Evolutionary conservation across 2,113 vertebrate genomes (phyloP).

Genomic region (Pycnonotus jocosus): DNA sequence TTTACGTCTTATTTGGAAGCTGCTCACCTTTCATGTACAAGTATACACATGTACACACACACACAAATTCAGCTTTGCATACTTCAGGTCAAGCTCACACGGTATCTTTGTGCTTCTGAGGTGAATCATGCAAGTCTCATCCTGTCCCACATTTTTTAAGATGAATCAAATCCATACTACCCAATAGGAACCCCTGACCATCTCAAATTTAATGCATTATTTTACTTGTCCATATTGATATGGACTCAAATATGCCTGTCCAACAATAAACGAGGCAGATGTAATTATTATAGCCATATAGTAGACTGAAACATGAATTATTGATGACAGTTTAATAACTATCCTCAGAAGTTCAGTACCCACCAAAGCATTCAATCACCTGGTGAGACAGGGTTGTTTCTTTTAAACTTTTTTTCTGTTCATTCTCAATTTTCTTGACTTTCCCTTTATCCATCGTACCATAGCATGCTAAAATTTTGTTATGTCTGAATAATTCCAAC

Average conservation of each 20-base stretch:
- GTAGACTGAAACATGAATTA: not conserved
- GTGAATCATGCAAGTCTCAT: not conserved
- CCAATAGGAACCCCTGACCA: not conserved
- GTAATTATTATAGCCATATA: not conserved
- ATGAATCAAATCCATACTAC: not conserved
- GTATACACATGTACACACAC: fast-evolving
- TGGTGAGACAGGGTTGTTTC: not conserved
- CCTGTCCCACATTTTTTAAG: not conserved
- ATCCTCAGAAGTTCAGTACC: not conserved
- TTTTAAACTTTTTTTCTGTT: not conserved
- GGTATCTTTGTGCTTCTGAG: not conserved
- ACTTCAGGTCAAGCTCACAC: not conserved
- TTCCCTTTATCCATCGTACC: not conserved
- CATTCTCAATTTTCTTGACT: not conserved
- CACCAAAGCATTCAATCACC: not conserved
- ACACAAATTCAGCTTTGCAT: not conserved
- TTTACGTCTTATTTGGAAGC: not conserved
- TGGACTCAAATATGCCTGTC: not conserved
- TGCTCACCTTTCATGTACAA: not conserved
- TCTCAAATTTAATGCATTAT: not conserved
- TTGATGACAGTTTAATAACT: not conserved
- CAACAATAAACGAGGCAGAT: not conserved
- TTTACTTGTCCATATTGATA: not conserved
- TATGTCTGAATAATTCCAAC: not conserved
- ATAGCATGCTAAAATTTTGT: not conserved